Evolutionary conservation across 2,113 vertebrate genomes (phyloP).

Genomic region (Neolamprologus caudopunctatus): DNA sequence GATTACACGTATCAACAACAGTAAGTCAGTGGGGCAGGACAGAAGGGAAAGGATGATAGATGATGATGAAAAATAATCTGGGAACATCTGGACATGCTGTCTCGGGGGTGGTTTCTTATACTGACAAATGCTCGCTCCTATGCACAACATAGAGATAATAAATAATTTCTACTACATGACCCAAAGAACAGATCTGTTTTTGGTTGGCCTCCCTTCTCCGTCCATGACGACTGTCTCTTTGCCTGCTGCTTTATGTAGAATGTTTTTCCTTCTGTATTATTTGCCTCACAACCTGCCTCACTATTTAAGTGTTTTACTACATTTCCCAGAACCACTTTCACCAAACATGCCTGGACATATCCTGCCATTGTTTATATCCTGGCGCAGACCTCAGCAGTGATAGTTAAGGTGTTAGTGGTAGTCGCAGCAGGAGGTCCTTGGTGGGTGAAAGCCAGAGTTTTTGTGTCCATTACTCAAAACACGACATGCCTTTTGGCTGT

Average conservation of each 20-base stretch:
- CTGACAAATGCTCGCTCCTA: neutral
- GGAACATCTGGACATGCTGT: slow-evolving; percentile 52
- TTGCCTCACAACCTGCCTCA: neutral
- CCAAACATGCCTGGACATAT: slow-evolving; percentile 27
- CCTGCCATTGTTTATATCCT: neutral
- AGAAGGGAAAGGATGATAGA: slow-evolving; percentile 27
- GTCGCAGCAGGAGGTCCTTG: neutral
- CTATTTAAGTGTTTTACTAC: neutral
- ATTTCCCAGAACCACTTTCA: slow-evolving; percentile 34
- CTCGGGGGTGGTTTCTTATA: neutral
- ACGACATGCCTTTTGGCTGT: neutral
- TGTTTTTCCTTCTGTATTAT: neutral
- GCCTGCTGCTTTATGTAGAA: neutral
- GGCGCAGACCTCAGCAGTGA: neutral
- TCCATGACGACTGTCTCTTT: neutral
- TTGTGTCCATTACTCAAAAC: neutral
- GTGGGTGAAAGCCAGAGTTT: neutral
- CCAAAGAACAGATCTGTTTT: neutral
- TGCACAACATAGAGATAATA: neutral
- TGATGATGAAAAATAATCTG: slow-evolving; percentile 36
- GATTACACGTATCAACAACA: slow-evolving; percentile 45
- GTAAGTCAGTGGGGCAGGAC: slow-evolving; percentile 40
- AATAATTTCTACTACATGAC: neutral
- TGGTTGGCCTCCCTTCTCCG: neutral
- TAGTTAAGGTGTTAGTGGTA: neutral